Percentiles rank a stretch among this genome's conserved stretches.
These are phyloP conservation scores for Cephus nigrinus DNA, from an alignment of 2,888 invertebrate species.

Conservation along the genomic window DNA sequence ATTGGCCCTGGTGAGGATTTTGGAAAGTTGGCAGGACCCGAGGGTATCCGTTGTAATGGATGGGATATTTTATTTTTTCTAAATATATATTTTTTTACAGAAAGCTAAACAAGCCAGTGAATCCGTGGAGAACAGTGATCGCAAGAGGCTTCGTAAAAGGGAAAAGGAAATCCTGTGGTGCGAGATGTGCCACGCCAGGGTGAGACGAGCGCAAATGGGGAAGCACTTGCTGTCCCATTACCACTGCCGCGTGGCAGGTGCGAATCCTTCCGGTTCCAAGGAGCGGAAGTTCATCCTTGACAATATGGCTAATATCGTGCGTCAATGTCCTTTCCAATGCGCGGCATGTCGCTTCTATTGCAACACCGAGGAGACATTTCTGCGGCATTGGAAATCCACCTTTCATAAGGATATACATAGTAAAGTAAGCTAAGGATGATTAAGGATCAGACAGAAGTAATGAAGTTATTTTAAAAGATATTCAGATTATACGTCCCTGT, in stretches of 20 bases:
- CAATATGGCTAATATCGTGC: constrained; percentile 82
- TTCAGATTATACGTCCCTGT: constrained; percentile 4
- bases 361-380: constrained; percentile 78
- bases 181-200: constrained; percentile 78
- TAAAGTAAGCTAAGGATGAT: constrained; percentile 45
- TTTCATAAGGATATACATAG: constrained; percentile 70
- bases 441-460: background rate
- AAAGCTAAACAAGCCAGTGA: constrained; percentile 19
- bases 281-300: constrained; percentile 76
- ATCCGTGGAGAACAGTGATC: constrained; percentile 19
- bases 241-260: constrained; percentile 78
- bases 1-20: constrained; percentile 17
- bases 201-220: constrained; percentile 78
- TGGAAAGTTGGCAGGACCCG: background rate
- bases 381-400: constrained; percentile 79
- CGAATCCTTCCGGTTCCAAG: constrained; percentile 71
- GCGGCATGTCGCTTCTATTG: constrained; percentile 86
- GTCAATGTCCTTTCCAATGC: constrained; percentile 88
- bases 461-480: background rate
- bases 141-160: constrained; percentile 69
- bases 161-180: constrained; percentile 74
- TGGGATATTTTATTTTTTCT: constrained; percentile 15
- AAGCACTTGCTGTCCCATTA: constrained; percentile 89
- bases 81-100: constrained; percentile 18
- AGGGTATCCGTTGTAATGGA: background rate